Base-by-base conservation (phyloP, 2,888 invertebrate species). In the Meiosimyza decipiens region DNA sequence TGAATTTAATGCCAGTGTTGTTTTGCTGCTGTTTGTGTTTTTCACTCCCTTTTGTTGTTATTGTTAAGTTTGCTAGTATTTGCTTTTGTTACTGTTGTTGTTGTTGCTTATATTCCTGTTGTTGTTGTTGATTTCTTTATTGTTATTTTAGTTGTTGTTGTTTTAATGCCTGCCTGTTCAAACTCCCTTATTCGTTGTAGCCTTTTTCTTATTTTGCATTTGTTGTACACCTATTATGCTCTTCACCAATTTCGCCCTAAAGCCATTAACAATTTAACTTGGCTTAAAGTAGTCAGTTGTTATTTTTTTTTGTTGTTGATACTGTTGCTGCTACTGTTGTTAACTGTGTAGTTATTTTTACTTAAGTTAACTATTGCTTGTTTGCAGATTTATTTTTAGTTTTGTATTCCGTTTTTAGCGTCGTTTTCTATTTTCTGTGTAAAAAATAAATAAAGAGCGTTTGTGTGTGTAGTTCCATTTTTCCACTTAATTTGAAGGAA, bases 91-190 rank as follows among this genome's bases (percentile, higher is more conserved):
- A 11, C 52, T 66, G 60, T 22, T 54, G 70, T 55, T 71, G 51
- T 73, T 72, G 75, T 66, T 74, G 73, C 52, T 72, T 67, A 54
- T 60, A 33, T 68, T 54, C 66, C 71, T 73, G 68, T 71, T 52
- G 33, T 33, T 66, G 16, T 71, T 51, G 15, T 60, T 60, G 22
- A 50, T n/a, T 50, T 5, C 63, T 55, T n/a, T 71, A 22, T 18
- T 69, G 51, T 55, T 52, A 51, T 65, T 57, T 22, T 55, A 55
- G 63, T 69, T 73, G 60, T 67, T 71, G 71, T 28, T 78, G 76
- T 71, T 76, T 79, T 78, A 79, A 40, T 63, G 2, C 47, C n/a
- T 62, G n/a, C 18, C 49, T 15, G 12, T 60, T 33, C 40, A 16
- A 49, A 52, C 52, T 22, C 28, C 28, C 28, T 40, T 9, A 9